These are phyloP conservation scores for Paramormyrops kingsleyae DNA, from an alignment of 2,113 vertebrate genomes.

Conservation along the genomic window DNA sequence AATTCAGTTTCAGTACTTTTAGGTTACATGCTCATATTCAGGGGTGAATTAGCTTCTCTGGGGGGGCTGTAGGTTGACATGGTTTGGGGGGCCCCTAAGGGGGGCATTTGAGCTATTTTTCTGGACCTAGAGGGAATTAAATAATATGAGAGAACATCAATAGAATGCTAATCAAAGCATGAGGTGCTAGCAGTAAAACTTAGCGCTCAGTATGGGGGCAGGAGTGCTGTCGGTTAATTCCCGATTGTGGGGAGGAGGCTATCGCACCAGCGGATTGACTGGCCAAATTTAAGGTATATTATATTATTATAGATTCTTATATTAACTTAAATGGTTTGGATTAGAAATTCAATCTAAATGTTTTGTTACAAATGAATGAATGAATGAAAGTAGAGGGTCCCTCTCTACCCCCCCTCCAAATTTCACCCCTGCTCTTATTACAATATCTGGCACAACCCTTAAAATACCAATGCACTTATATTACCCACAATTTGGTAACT, in stretches of 20 bases:
- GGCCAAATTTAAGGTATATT: background rate
- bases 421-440: background rate
- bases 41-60: background rate
- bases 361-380: background rate
- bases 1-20: conserved; percentile 1
- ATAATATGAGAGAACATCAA: background rate
- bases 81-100: background rate
- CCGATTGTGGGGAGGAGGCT: background rate
- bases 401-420: background rate
- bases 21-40: background rate
- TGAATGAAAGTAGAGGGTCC: background rate
- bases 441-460: background rate
- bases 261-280: background rate
- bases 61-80: background rate
- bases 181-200: background rate
- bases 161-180: background rate
- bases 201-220: background rate
- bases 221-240: background rate
- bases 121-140: background rate
- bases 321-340: background rate
- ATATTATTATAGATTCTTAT: background rate
- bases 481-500: background rate
- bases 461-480: background rate
- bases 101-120: background rate
- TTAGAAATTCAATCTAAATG: background rate